Evolutionary conservation across 2,113 vertebrate genomes (phyloP).

Genomic region (Oryzias woworae): DNA sequence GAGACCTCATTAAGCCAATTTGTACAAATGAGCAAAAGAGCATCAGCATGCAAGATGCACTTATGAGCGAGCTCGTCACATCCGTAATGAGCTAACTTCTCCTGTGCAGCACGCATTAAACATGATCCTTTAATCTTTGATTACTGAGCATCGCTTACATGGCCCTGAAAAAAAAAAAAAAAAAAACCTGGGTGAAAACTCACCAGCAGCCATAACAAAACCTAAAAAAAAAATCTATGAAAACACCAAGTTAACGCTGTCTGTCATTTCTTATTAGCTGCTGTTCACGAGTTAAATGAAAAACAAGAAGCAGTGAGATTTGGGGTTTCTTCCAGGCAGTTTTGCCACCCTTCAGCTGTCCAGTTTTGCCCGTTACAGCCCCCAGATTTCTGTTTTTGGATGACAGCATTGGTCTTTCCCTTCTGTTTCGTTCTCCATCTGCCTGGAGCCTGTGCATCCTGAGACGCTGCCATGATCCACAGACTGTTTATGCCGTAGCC

Average conservation of each 20-base stretch:
- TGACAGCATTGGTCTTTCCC: conserved; percentile 1
- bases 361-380: conserved; percentile 7
- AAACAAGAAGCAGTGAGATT: background rate
- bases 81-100: no score
- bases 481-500: conserved; percentile 3
- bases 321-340: conserved; percentile 1
- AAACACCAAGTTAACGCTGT: background rate
- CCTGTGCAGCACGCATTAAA: conserved; percentile 7
- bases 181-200: no score
- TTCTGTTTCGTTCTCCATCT: conserved; percentile 7
- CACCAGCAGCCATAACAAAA: background rate
- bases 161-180: background rate
- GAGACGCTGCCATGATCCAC: conserved; percentile 7
- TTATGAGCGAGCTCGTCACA: no score
- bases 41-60: no score
- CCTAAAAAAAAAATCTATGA: background rate
- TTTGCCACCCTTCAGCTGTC: conserved; percentile 12
- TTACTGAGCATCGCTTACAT: background rate
- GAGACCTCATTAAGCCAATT: no score
- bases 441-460: conserved; percentile 4
- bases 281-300: conserved; percentile 6
- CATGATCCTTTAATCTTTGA: background rate
- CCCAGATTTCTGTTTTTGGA: conserved; percentile 15
- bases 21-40: no score
- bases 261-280: background rate